phyloP scores from a whole-genome alignment of 2,888 invertebrate species.

The Xanthia icteritia region DNA sequence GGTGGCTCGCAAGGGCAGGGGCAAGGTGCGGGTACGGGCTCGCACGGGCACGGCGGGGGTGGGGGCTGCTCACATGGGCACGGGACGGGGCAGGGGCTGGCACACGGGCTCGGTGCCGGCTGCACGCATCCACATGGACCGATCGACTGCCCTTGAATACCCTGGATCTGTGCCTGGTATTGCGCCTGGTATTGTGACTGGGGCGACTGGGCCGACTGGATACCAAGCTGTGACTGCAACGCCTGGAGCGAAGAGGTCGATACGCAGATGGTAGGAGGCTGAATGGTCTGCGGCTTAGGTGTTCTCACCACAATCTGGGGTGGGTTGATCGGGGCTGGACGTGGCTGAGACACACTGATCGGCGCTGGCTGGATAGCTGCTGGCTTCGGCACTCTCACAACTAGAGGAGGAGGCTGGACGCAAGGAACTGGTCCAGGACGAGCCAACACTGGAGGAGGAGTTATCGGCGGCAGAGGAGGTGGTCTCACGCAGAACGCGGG shows the following conservation, averaged over 20 bases:
- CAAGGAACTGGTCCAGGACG: constrained; percentile 71
- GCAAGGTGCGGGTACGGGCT: neutral
- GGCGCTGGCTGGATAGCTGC: constrained; percentile 74
- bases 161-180: neutral
- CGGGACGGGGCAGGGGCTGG: neutral
- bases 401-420: constrained; percentile 76
- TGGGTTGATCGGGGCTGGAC: constrained; percentile 70
- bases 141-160: constrained; percentile 8
- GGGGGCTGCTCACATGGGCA: constrained; percentile 28
- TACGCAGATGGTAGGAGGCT: constrained; percentile 74
- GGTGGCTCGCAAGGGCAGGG: constrained; percentile 44
- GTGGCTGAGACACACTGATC: constrained; percentile 75
- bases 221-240: neutral
- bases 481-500: constrained; percentile 75
- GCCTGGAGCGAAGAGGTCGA: constrained; percentile 54
- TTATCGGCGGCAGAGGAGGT: constrained; percentile 69
- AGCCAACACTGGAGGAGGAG: constrained; percentile 78
- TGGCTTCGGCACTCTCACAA: constrained; percentile 73
- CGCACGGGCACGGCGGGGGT: constrained; percentile 37
- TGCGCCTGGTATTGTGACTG: no score
- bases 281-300: constrained; percentile 71
- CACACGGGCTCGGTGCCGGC: constrained; percentile 12
- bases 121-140: constrained; percentile 33
- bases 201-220: neutral
- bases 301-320: constrained; percentile 76